Base-by-base conservation (phyloP, 2,888 invertebrate genomes). In the Panopea generosa region DNA sequence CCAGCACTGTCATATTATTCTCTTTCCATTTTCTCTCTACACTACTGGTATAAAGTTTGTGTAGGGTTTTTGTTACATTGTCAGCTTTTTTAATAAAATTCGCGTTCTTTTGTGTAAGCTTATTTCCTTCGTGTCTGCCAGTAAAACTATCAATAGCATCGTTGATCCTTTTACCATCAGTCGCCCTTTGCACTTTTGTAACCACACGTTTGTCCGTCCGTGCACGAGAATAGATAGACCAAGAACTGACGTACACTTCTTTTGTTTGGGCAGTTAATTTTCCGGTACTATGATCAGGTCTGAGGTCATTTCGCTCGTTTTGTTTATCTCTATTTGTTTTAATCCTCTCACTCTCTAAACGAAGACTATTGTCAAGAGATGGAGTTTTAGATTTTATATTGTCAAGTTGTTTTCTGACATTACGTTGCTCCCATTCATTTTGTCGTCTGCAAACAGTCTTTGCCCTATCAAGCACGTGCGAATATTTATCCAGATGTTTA, bases 351-450 rank as follows among this genome's bases (percentile, higher is more conserved):
- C 20, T 50, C 49, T 47, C 29, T n/a, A 55, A 69, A 20, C 60
- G 62, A 9, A 84, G 67, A 40, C 80, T 55, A 45, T 49, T 69
- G 2, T 74, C 66, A 2, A 86, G 59, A 9, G 85, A 82, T 9
- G 80, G 78, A 1, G 85, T 84, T 53, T 74, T 84, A n/a, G 59
- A 68, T 26, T 75, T 59, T 7, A 86, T 80, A 24, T 62, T 50
- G 9, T 70, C 55, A 22, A 88, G 57, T 16, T 84, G 62, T 22
- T 68, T 75, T 49, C 77, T 45, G 0, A 86, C 47, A 38, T 65
- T 29, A 18, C 67, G 71, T 62, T 83, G 80, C 53, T 87, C 86
- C 74, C 77, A 77, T 20, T 79, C 77, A 53, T 77, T 69, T 45
- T 77, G 75, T 49, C 75, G 62, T 56, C 77, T 63, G 26, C 84